Conservation (phyloP, 2,888 invertebrate genomes). For the Cecidostiba fungosa region DNA sequence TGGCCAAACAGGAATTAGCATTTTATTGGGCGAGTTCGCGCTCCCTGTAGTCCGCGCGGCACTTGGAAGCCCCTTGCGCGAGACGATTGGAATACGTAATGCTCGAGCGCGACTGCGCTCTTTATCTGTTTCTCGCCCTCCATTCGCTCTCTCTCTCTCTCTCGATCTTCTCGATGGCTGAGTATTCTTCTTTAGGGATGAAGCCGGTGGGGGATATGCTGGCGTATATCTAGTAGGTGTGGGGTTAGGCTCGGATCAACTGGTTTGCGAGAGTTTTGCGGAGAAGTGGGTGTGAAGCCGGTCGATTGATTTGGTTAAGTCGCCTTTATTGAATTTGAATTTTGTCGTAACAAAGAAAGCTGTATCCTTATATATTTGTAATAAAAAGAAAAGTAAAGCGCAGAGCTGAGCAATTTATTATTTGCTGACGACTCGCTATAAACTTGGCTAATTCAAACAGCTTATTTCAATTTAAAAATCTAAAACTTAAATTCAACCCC, state of each 20-base stretch:
- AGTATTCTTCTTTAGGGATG: not conserved
- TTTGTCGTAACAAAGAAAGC: not conserved
- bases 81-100: constrained; percentile 79
- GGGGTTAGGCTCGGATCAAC: not conserved
- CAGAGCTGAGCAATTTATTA: not conserved
- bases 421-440: not conserved
- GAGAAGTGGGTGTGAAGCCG: not conserved
- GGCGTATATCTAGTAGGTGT: not conserved
- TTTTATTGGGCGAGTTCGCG: constrained; percentile 84
- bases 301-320: not conserved
- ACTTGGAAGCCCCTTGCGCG: constrained; percentile 66
- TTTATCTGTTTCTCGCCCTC: constrained; percentile 45
- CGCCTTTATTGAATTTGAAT: not conserved
- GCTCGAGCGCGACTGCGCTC: constrained; percentile 65
- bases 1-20: constrained; percentile 87
- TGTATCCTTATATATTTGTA: not conserved
- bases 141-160: not conserved
- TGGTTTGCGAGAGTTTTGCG: not conserved
- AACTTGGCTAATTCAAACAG: constrained; percentile 1
- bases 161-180: not conserved
- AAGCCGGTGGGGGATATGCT: not conserved
- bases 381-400: not conserved
- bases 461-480: constrained; percentile 7
- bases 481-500: constrained; percentile 14
- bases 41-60: constrained; percentile 68